phyloP scores from a whole-genome alignment of 2,797 vertebrate species.

The Bradypus variegatus region DNA sequence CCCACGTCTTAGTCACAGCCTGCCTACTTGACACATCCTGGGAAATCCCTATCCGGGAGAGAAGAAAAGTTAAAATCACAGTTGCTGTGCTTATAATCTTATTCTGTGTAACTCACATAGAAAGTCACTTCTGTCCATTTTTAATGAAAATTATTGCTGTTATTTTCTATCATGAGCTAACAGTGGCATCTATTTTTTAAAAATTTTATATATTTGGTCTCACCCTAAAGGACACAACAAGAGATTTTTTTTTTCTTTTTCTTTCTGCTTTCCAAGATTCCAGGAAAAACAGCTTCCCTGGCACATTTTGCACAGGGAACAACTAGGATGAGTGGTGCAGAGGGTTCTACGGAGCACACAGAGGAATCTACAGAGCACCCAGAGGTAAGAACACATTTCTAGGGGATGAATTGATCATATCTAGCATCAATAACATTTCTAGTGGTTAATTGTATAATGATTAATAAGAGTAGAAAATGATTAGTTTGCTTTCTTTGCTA shows the following conservation, averaged over 20 bases:
- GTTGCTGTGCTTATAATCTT: slow-evolving; percentile 42
- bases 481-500: background rate
- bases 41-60: slow-evolving; percentile 71
- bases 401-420: background rate
- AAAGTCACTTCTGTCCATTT: background rate
- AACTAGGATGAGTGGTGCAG: slow-evolving; percentile 37
- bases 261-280: slow-evolving; percentile 60
- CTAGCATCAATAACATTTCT: no score
- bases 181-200: background rate
- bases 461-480: background rate
- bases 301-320: background rate
- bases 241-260: background rate
- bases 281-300: background rate
- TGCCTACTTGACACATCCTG: slow-evolving; percentile 66
- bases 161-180: background rate
- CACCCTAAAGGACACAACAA: background rate
- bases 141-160: background rate
- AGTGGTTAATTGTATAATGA: background rate
- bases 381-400: slow-evolving; percentile 64
- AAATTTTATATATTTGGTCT: background rate
- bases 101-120: background rate
- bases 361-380: background rate
- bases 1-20: slow-evolving; percentile 66
- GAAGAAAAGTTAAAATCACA: slow-evolving; percentile 66
- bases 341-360: slow-evolving; percentile 11